Evolutionary conservation across 2,888 invertebrate genomes (phyloP).

Genomic region (Mystacides longicornis): DNA sequence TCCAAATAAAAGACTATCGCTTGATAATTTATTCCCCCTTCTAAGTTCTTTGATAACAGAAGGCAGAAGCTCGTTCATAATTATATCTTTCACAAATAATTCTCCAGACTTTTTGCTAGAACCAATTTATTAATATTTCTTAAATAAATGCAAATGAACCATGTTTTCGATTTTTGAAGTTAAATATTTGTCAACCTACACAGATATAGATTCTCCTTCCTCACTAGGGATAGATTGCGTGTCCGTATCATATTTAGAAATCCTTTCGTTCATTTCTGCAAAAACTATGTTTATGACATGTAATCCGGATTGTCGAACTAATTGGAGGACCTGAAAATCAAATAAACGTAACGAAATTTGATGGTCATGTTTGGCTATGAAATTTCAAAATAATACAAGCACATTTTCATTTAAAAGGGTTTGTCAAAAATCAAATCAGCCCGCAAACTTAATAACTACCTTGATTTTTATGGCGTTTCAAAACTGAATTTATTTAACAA

Average conservation of each 20-base stretch:
- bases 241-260: background rate
- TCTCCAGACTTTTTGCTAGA: background rate
- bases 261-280: background rate
- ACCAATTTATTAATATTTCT: background rate
- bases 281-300: background rate
- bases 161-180: background rate
- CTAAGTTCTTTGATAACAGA: background rate
- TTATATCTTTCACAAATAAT: background rate
- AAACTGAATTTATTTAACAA: no score
- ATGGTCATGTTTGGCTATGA: no score
- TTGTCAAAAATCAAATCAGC: no score
- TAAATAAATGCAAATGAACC: background rate
- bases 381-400: no score
- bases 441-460: no score
- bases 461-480: no score
- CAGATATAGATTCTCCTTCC: no score
- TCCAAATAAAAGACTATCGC: background rate
- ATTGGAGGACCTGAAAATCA: background rate
- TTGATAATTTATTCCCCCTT: background rate
- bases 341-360: no score
- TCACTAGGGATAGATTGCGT: no score
- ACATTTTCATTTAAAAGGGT: no score
- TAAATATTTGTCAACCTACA: background rate
- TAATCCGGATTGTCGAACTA: background rate
- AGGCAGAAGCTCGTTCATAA: background rate